Conservation (phyloP, 2,113 vertebrate genomes). For the Camarhynchus parvulus region DNA sequence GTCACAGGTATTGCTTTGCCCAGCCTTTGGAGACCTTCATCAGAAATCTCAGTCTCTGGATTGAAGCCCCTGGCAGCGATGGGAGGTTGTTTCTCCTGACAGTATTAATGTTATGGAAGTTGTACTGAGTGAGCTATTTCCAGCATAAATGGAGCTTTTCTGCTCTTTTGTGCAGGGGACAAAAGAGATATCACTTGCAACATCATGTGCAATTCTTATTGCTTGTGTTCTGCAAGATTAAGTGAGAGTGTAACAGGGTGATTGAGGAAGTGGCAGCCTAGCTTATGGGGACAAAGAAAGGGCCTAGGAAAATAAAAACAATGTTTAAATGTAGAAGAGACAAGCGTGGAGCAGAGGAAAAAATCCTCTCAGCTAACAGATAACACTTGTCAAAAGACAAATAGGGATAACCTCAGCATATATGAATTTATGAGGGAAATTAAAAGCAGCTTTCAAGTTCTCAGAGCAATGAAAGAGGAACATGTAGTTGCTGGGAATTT, state of each 20-base stretch:
- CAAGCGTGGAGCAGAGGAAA: neutral
- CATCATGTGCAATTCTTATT: neutral
- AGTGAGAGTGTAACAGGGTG: neutral
- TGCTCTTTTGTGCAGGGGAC: neutral
- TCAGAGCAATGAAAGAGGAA: neutral
- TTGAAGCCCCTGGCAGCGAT: neutral
- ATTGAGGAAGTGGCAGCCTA: neutral
- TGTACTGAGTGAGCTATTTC: neutral
- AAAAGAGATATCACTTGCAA: neutral
- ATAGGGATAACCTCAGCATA: neutral
- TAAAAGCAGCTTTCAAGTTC: neutral
- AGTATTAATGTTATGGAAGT: neutral
- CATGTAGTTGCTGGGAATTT: neutral
- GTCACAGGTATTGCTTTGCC: neutral
- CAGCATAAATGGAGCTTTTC: neutral
- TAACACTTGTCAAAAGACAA: neutral
- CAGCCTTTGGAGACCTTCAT: neutral
- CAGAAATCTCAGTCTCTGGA: neutral
- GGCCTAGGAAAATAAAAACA: neutral
- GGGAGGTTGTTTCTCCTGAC: neutral
- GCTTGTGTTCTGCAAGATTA: neutral
- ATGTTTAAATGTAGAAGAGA: neutral
- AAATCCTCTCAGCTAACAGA: neutral
- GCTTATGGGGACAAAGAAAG: neutral
- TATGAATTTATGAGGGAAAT: neutral